phyloP scores from a whole-genome alignment of 2,797 vertebrate genomes.

The Channallabes apus region DNA sequence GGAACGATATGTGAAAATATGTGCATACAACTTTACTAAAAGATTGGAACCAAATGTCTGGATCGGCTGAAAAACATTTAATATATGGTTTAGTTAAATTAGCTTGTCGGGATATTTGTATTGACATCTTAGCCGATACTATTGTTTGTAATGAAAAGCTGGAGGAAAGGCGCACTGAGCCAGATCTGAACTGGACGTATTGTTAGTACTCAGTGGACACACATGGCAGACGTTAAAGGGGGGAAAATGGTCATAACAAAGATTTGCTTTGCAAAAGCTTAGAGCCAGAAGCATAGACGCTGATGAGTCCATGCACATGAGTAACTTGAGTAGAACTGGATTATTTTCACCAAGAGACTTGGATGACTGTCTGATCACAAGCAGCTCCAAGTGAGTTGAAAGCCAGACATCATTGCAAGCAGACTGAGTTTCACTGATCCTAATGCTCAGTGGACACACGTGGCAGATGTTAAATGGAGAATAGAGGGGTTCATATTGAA shows the following conservation, averaged over 20 bases:
- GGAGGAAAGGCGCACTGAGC: slow-evolving; percentile 1
- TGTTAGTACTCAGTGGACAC: slow-evolving; percentile 14
- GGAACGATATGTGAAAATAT: background rate
- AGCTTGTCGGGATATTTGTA: background rate
- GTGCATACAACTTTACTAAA: background rate
- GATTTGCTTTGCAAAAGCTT: slow-evolving; percentile 6
- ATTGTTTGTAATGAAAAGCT: slow-evolving; percentile 25
- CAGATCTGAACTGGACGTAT: slow-evolving; percentile 5
- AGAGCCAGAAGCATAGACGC: slow-evolving; percentile 25
- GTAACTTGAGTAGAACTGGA: slow-evolving; percentile 34
- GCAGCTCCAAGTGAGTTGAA: slow-evolving; percentile 61
- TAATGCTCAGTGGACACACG: slow-evolving; percentile 31
- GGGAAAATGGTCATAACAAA: slow-evolving; percentile 7
- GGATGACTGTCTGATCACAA: slow-evolving; percentile 58
- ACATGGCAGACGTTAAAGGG: slow-evolving; percentile 32
- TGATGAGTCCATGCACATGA: slow-evolving; percentile 31
- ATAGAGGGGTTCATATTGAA: background rate
- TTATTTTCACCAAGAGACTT: slow-evolving; percentile 49
- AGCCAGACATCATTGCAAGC: slow-evolving; percentile 50
- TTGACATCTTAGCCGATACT: slow-evolving; percentile 1
- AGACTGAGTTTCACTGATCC: slow-evolving; percentile 21
- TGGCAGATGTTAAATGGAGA: slow-evolving; percentile 11
- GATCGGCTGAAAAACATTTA: background rate
- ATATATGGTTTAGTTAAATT: background rate
- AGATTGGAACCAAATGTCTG: background rate